Base-by-base conservation (phyloP, 1,140 invertebrate genomes). In the Vanessa tameamea region DNA sequence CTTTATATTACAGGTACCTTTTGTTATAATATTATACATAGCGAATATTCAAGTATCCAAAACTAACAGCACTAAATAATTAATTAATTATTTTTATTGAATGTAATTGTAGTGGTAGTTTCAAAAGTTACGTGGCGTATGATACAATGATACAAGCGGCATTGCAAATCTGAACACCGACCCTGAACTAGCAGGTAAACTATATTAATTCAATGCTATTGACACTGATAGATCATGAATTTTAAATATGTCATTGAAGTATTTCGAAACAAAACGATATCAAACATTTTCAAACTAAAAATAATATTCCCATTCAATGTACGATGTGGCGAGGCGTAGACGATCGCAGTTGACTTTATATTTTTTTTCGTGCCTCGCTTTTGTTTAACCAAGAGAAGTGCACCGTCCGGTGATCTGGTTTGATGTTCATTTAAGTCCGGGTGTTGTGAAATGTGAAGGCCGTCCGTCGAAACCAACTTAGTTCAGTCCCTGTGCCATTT, bases 401-500 rank as follows among this genome's bases (percentile, higher is more conserved):
- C 80, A 81, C 72, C 71, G 71, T 75, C 79, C 64, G 71, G 64
- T 78, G 83, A 48, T 79, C 78, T 75, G 82, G 77, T 82, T 88
- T 86, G 88, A 89, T 88, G 87, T 77, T 72, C 84, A 81, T 84
- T 69, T 83, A 90, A 87, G 87, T 92, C 90, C 90, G 89, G 90
- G 89, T 92, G 77, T 90, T 84, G 87, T 85, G 82, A 91, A 92
- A 92, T 92, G 90, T 92, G 90, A 92, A 92, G 90, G 90, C 82
- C 89, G 83, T 64, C 66, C 77, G 80, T 82, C 85, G 85, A 88
- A 83, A 79, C 83, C 85, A 82, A 83, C 83, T 85, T 84, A 83
- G 71, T 78, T 85, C 82, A 81, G 84, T 90, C 89, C 88, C 88
- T 90, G 89, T 87, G 87, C 85, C 85, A 89, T 79, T 82, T 71